Conservation (phyloP, 2,797 vertebrate species). For the Peromyscus aztecus region DNA sequence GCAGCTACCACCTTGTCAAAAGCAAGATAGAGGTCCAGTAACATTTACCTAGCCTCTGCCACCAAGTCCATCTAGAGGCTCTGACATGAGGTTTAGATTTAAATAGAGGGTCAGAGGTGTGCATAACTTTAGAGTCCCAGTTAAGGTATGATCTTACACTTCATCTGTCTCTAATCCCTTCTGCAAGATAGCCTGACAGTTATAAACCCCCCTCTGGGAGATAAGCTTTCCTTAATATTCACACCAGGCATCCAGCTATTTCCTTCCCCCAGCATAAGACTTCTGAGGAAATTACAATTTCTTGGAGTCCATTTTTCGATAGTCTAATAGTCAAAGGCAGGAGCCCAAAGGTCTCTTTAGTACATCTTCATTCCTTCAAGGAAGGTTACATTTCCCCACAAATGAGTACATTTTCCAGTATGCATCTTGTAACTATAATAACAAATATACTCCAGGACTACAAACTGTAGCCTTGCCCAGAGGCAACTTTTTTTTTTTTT, state of each 20-base stretch:
- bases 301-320: neutral
- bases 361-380: no score
- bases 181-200: neutral
- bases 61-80: neutral
- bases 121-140: neutral
- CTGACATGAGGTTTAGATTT: neutral
- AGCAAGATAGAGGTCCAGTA: neutral
- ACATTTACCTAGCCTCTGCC: neutral
- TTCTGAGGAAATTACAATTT: neutral
- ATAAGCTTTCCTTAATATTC: neutral
- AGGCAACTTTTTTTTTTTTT: no score
- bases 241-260: neutral
- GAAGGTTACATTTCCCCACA: neutral
- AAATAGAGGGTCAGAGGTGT: neutral
- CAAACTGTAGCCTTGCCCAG: no score
- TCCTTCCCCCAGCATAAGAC: neutral
- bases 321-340: neutral
- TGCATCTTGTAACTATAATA: no score
- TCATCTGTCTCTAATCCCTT: neutral
- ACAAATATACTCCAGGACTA: no score
- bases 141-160: neutral
- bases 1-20: neutral
- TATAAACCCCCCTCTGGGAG: neutral
- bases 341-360: no score
- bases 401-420: no score